Evolutionary conservation across 92 coral and sea anemone species (phyloP), one percentile per base, ranked within the genome.

Genomic region (Actinernus sp.): DNA sequence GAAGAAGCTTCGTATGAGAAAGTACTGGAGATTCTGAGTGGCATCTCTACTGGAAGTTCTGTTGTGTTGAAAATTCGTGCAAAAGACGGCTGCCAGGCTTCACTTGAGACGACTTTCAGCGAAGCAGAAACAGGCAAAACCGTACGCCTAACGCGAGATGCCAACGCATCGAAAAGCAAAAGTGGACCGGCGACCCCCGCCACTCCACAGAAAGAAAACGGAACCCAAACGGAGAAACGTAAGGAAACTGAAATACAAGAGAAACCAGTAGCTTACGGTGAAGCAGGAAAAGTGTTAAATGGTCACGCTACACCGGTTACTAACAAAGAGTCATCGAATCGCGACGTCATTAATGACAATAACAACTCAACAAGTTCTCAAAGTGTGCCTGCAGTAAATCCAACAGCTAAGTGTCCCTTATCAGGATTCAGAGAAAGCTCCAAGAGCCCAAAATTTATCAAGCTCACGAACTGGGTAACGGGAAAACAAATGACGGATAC

Each of bases 401-500:
- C n/a, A n/a, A n/a, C n/a, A n/a, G n/a, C n/a, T n/a, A 8, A 18
- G 18, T 73, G 82, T 19, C 88, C 88, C 8, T 80, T 79, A 28
- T 59, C 80, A 21, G 65, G 57, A 3, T 27, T 61, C 14, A 55
- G 52, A 6, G 67, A 65, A 6, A 28, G 30, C 23, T 40, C 71
- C 53, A 81, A 71, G 56, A 84, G 80, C 28, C 87, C 85, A 36
- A 95, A 91, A 50, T 81, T 76, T 53, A 72, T 90, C 60, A 79
- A 86, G 17, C 74, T 95, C 18, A 78, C 79, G 50, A 91, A 95
- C 64, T 68, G 91, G 71, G 57, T 76, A 14, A 81, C 92, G 23
- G 92, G 88, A 4, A 75, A 81, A 28, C 90, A 87, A 71, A 39
- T 61, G 9, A 91, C 93, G 29, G 99, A 95, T 46, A 95, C 97